Percentiles rank a stretch among this genome's conserved stretches.
Conservation (phyloP, 2,113 vertebrate species). For the Circaetus cinerascens region DNA sequence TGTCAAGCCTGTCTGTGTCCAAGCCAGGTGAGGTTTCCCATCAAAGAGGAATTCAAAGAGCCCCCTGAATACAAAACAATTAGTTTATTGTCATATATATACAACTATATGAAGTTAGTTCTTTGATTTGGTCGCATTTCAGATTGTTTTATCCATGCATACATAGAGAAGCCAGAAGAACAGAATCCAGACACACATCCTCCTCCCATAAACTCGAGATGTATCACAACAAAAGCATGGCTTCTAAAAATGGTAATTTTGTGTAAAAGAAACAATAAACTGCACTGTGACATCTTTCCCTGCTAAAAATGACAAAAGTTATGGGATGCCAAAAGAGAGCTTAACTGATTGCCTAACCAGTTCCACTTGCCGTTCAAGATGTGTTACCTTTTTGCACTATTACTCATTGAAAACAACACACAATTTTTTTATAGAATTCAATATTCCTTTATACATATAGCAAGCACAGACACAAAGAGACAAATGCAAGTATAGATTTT, state of each 20-base stretch:
- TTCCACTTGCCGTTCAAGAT: neutral
- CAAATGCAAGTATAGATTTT: neutral
- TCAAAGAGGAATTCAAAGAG: neutral
- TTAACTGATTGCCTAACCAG: neutral
- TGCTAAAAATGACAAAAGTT: neutral
- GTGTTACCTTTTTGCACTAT: neutral
- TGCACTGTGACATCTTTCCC: neutral
- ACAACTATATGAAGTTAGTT: neutral
- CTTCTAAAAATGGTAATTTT: neutral
- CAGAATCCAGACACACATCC: neutral
- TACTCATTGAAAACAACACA: neutral
- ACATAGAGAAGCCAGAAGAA: neutral
- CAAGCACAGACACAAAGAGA: neutral
- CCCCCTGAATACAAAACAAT: neutral
- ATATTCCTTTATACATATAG: neutral
- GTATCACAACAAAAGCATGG: neutral
- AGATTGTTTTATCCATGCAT: neutral
- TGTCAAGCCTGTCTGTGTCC: neutral
- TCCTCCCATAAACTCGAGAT: neutral
- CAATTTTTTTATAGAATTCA: neutral
- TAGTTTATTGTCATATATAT: neutral
- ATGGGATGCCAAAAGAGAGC: neutral
- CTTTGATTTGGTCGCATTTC: neutral
- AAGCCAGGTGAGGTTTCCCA: neutral
- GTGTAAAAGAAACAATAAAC: neutral